phyloP scores from a whole-genome alignment of 1,140 invertebrate genomes.

The Plectus sambesii region DNA sequence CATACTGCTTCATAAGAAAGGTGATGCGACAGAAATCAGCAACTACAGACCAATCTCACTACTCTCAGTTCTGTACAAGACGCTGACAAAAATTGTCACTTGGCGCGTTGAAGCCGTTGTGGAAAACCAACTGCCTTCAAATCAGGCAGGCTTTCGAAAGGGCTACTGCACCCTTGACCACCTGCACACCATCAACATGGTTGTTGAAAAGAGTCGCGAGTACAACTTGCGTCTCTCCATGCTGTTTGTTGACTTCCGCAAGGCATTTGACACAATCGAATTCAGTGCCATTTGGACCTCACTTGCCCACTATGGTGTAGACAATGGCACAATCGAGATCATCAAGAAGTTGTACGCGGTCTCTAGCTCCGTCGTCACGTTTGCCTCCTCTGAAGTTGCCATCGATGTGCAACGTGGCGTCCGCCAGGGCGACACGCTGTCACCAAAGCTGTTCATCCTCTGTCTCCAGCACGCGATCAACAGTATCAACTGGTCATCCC shows the following conservation, averaged over 20 bases:
- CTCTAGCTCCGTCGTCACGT: not conserved
- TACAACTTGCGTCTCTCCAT: constrained; percentile 29
- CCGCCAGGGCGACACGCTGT: constrained; percentile 51
- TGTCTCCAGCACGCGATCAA: constrained; percentile 47
- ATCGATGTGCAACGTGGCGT: constrained; percentile 43
- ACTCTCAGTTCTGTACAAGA: constrained; percentile 20
- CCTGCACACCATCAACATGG: constrained; percentile 11
- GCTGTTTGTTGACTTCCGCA: constrained; percentile 34
- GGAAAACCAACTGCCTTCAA: constrained; percentile 10
- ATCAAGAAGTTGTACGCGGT: constrained; percentile 9
- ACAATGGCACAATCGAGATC: constrained; percentile 6
- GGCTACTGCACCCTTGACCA: constrained; percentile 22
- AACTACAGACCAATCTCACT: constrained; percentile 26
- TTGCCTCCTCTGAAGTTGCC: not conserved
- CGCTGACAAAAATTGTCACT: constrained; percentile 9
- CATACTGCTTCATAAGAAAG: constrained; percentile 18
- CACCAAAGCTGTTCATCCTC: constrained; percentile 50
- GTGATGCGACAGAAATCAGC: constrained; percentile 6
- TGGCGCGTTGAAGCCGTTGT: constrained; percentile 6
- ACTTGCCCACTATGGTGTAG: constrained; percentile 9
- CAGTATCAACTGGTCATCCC: constrained; percentile 9
- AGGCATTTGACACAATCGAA: constrained; percentile 37
- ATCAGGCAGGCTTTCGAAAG: constrained; percentile 23
- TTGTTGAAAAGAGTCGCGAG: constrained; percentile 32
- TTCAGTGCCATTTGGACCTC: constrained; percentile 11